Conservation (phyloP, 2,888 invertebrate genomes). For the Campoplex capitator region DNA sequence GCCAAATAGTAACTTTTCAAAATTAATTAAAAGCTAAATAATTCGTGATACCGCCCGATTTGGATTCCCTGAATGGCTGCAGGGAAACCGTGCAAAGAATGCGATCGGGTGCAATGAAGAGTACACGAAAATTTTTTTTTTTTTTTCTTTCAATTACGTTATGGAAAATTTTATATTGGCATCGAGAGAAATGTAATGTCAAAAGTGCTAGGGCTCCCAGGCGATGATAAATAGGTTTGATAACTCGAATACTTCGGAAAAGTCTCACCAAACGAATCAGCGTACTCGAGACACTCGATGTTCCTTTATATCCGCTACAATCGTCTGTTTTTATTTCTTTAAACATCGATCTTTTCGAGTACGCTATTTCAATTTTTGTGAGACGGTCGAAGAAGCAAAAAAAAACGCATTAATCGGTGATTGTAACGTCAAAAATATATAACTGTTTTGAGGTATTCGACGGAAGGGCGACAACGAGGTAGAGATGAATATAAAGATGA, state of each 20-base stretch:
- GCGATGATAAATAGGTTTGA: slow-evolving; percentile 39
- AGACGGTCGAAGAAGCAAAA: slow-evolving; percentile 19
- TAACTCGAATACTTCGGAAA: slow-evolving; percentile 17
- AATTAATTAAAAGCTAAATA: slow-evolving; percentile 56
- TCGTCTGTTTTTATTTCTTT: slow-evolving; percentile 22
- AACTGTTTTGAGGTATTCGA: slow-evolving; percentile 53
- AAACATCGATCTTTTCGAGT: slow-evolving; percentile 27
- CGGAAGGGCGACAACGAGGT: slow-evolving; percentile 55
- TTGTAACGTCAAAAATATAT: slow-evolving; percentile 4
- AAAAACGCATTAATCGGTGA: slow-evolving; percentile 16
- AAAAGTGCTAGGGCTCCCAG: slow-evolving; percentile 47
- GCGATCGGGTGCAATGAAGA: slow-evolving; percentile 83
- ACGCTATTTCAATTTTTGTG: slow-evolving; percentile 27
- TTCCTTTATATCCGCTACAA: slow-evolving; percentile 5
- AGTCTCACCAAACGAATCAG: slow-evolving; percentile 23
- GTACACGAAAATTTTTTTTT: slow-evolving; percentile 71
- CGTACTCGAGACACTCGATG: slow-evolving; percentile 24
- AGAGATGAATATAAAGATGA: slow-evolving; percentile 62
- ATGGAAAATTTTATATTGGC: slow-evolving; percentile 12
- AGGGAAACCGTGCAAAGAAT: slow-evolving; percentile 85
- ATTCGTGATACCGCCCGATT: slow-evolving; percentile 82
- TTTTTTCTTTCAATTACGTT: not conserved
- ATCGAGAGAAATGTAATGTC: slow-evolving; percentile 43
- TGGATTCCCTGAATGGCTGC: slow-evolving; percentile 89
- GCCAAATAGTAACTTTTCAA: slow-evolving; percentile 55